Evolutionary conservation across 2,888 invertebrate species (phyloP), one percentile per base, ranked within the genome.

Genomic region (Andrena dorsata): DNA sequence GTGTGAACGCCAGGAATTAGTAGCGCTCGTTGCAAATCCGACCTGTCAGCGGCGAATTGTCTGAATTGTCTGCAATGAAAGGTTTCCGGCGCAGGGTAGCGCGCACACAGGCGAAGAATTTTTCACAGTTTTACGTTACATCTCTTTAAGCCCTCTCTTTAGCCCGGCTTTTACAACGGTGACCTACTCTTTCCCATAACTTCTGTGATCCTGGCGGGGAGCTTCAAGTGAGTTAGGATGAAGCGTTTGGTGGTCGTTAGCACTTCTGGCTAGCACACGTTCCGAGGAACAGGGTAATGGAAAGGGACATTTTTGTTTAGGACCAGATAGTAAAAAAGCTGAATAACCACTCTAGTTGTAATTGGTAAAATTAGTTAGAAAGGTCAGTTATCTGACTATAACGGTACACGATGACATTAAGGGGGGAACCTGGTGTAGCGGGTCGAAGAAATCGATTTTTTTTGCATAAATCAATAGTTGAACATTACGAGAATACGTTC

Each of bases 51-150:
- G 70, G 60, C 78, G 83, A 85, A 87, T 86, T 86, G 85, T 73
- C 83, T 82, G 78, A 87, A 86, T 87, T 87, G 86, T 83, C 78
- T 74, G 60, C 83, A 87, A 86, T 85, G 87, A 81, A 80, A 83
- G 83, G 78, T 81, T 87, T 86, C 87, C 86, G 86, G 86, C 47
- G 53, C 58, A 51, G 60, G 71, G 51, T 70, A 58, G 58, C 66
- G 30, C 70, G 76, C 32, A 20, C 28, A 47, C 28, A 13, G 56
- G 28, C 41, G n/a, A 68, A 71, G 58, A 71, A 76, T 53, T 86
- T 85, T 85, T 83, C 83, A 80, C 86, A 68, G 61, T 85, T 85
- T 65, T 28, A 70, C 61, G 70, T 76, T 71, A 28, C 66, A n/a
- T 47, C 47, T 69, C 66, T 63, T 28, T 20, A 35, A 69, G 30